These are phyloP conservation scores for Desoria tigrina DNA, from an alignment of 2,888 invertebrate genomes.

Conservation along the genomic window DNA sequence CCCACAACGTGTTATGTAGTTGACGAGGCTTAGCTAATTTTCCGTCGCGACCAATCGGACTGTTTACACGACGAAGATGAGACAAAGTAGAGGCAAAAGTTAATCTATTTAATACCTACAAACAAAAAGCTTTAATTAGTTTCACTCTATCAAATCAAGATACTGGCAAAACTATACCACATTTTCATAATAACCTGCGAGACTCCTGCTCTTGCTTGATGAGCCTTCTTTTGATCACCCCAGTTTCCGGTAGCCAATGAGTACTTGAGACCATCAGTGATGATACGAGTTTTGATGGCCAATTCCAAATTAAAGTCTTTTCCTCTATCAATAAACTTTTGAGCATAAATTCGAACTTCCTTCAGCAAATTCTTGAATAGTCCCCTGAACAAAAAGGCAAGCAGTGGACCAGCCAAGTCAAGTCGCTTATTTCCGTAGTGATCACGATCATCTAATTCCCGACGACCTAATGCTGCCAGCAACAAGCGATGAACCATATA, in stretches of 20 bases:
- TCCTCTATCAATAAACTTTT: too few relatives aligned
- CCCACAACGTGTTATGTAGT: slow-evolving; percentile 98
- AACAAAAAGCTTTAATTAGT: too few relatives aligned
- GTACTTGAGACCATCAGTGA: slow-evolving; percentile 95
- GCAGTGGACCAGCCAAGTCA: slow-evolving; percentile 93
- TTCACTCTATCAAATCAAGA: slow-evolving; percentile 95
- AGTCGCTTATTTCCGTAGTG: slow-evolving; percentile 99
- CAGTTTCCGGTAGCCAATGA: too few relatives aligned
- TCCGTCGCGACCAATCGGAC: too few relatives aligned
- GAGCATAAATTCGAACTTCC: slow-evolving; percentile 96
- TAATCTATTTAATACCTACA: too few relatives aligned
- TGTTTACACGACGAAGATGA: too few relatives aligned
- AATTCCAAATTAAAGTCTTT: too few relatives aligned
- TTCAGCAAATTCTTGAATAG: slow-evolving; percentile 94
- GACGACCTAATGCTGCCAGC: slow-evolving; percentile 88
- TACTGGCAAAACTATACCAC: slow-evolving; percentile 62
- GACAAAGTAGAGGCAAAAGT: too few relatives aligned
- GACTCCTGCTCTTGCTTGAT: slow-evolving; percentile 95
- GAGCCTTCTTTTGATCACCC: too few relatives aligned
- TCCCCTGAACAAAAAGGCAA: slow-evolving; percentile 91
- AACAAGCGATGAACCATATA: slow-evolving; percentile 99
- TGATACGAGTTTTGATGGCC: too few relatives aligned
- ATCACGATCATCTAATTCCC: slow-evolving; percentile 99
- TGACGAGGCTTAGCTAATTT: too few relatives aligned
- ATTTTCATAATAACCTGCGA: too few relatives aligned